Evolutionary conservation across 2,888 invertebrate genomes (phyloP), one percentile per base, ranked within the genome.

Genomic region (Phorcus lineatus): DNA sequence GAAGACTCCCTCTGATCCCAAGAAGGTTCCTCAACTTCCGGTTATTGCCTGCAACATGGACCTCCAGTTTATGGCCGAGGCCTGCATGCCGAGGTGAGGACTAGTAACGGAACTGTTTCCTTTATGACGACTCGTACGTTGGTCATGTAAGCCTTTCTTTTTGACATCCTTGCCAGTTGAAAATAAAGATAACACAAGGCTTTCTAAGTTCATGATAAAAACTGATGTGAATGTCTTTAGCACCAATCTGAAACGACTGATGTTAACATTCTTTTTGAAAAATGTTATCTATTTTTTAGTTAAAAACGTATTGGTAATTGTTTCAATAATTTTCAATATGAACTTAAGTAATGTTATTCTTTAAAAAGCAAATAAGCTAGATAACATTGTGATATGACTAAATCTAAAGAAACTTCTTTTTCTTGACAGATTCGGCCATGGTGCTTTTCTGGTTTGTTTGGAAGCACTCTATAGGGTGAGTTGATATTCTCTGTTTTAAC

Each of bases 21-120:
- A 83, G 55, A 66, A 79, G 19, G 81, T 89, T 80, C 83, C 84
- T 16, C 92, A 92, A 81, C 83, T 93, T 16, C 93, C 93, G 19
- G 86, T 93, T 57, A 90, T 93, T 52, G 93, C 93, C 40, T 93
- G 93, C 86, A 93, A 93, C 84, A 92, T 93, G 91, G 93, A 93
- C 83, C 89, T 93, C 3, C 91, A 91, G 74, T 93, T 93, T 85
- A 93, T 92, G 92, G 92, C 92, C 40, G 88, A 92, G 79, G 92
- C 93, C 6, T 90, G 91, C 81, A 91, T 93, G 90, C 93, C 93
- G 4, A 88, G 91, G 89, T 90, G 16, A 70, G 81, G 36, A 40
- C 13, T 11, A 47, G 47, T 6, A 1, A 6, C 13, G 11, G 66
- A 22, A 16, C 53, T 19, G 13, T 55, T n/a, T 6, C n/a, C 7